A percentile compares a stretch with the other conserved stretches of the same genome.
phyloP scores from a whole-genome alignment of 2,888 invertebrate genomes.

The Geotrupes spiniger region DNA sequence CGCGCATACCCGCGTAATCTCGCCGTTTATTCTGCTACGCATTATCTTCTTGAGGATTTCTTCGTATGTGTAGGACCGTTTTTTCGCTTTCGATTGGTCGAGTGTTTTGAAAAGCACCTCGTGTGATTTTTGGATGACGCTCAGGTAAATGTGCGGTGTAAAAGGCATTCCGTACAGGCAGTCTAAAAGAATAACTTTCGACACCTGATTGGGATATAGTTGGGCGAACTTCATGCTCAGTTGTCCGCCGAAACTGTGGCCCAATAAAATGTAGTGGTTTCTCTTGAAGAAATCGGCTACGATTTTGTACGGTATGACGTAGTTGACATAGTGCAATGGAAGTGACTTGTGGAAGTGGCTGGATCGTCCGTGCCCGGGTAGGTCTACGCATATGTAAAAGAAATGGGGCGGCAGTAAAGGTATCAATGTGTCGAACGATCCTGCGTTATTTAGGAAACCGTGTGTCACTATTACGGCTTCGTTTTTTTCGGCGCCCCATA shows the following conservation, averaged over 20 bases:
- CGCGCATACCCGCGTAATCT: constrained; percentile 11
- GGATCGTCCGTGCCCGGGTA: constrained; percentile 62
- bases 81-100: not conserved
- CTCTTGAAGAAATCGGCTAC: constrained; percentile 19
- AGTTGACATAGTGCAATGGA: constrained; percentile 13
- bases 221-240: constrained; percentile 37
- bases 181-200: not conserved
- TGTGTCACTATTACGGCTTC: constrained; percentile 59
- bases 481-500: constrained; percentile 58
- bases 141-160: too few species aligned
- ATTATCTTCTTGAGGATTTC: constrained; percentile 12
- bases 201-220: constrained; percentile 20
- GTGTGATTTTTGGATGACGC: too few species aligned
- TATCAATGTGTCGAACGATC: constrained; percentile 57
- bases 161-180: too few species aligned
- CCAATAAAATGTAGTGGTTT: constrained; percentile 20
- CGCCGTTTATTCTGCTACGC: constrained; percentile 6
- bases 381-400: constrained; percentile 54
- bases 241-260: constrained; percentile 52
- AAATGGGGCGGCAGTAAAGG: constrained; percentile 52
- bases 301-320: constrained; percentile 13
- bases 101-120: too few species aligned
- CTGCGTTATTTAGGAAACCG: constrained; percentile 60
- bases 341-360: constrained; percentile 50
- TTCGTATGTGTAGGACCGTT: constrained; percentile 1